A percentile compares a stretch with the other conserved stretches of the same genome.
Conservation (phyloP, 2,888 invertebrate species). For the Mesorhabditis sp. region DNA sequence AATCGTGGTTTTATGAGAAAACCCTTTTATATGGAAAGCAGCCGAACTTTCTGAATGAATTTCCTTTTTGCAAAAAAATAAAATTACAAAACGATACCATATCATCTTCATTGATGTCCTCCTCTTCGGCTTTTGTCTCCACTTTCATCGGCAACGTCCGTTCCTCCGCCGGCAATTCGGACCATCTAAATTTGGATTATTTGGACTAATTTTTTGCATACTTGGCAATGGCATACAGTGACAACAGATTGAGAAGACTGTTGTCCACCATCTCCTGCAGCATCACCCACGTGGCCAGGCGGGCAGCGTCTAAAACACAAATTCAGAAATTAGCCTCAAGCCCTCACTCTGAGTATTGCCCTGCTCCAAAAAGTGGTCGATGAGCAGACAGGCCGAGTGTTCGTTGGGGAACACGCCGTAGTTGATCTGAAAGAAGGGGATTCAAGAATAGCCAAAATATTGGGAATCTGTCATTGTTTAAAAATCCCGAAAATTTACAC, state of each 20-base stretch:
- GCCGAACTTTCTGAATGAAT: too few relatives aligned
- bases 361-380: constrained; percentile 72
- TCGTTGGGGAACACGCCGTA: constrained; percentile 88
- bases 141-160: constrained; percentile 29
- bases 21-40: too few relatives aligned
- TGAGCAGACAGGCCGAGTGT: constrained; percentile 73
- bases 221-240: constrained; percentile 6
- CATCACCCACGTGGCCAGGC: constrained; percentile 76
- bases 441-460: background rate
- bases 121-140: constrained; percentile 52
- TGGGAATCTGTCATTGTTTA: too few relatives aligned
- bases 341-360: constrained; percentile 56
- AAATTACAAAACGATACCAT: constrained; percentile 16
- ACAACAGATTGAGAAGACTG: constrained; percentile 35
- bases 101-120: constrained; percentile 49
- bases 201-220: background rate
- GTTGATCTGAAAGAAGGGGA: constrained; percentile 63
- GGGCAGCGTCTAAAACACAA: constrained; percentile 67
- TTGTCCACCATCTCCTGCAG: constrained; percentile 61
- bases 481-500: too few relatives aligned
- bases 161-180: constrained; percentile 40
- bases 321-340: background rate
- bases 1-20: too few relatives aligned
- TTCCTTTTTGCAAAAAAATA: constrained; percentile 9
- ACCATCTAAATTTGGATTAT: constrained; percentile 26